phyloP scores from a whole-genome alignment of 2,113 vertebrate genomes.

The Aegithalos caudatus region DNA sequence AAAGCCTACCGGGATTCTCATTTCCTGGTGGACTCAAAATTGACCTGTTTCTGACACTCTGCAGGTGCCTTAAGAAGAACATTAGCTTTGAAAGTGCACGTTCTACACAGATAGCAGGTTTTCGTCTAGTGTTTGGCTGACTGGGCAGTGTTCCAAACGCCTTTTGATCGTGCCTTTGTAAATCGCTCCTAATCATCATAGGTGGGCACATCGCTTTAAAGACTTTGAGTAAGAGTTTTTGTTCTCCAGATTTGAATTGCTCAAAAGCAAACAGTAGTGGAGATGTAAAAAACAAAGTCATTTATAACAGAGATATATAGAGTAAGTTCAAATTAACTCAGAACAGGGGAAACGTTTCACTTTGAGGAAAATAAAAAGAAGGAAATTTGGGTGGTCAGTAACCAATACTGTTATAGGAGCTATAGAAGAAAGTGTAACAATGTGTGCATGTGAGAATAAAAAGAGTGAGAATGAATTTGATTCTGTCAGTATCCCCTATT shows the following conservation, averaged over 20 bases:
- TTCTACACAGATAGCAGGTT: neutral
- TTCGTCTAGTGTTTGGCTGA: neutral
- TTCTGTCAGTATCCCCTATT: neutral
- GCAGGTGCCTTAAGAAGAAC: accelerated
- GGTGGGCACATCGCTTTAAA: neutral
- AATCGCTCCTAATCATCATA: neutral
- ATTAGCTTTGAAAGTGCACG: neutral
- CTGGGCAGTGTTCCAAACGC: neutral
- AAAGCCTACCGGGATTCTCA: neutral
- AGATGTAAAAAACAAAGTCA: neutral
- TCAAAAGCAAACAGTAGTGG: neutral
- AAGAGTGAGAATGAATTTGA: neutral
- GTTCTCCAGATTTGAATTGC: neutral
- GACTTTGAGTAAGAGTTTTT: neutral
- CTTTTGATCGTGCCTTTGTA: neutral
- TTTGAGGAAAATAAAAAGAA: neutral
- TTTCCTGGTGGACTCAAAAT: neutral
- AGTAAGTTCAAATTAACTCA: neutral
- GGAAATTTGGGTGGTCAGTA: neutral
- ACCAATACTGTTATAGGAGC: neutral
- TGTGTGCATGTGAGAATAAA: neutral
- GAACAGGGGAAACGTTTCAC: neutral
- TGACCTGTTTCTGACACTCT: neutral
- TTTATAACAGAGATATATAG: neutral
- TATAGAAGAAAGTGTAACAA: neutral